Evolutionary conservation across 2,113 vertebrate genomes (phyloP), one percentile per base, ranked within the genome.

Genomic region (Fukomys damarensis): DNA sequence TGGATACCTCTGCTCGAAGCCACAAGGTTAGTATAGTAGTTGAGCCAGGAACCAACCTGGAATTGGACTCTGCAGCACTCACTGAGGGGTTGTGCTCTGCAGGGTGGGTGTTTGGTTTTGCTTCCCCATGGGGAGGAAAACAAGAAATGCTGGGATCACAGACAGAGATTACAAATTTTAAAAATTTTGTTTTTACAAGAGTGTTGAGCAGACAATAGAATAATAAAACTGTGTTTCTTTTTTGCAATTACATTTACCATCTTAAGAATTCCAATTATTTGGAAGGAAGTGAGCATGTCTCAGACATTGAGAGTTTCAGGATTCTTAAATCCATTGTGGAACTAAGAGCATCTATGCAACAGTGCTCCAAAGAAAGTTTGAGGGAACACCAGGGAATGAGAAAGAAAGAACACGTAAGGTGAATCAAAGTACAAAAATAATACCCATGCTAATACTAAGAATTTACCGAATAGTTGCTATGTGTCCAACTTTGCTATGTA

Each of bases 41-140:
- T 38, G 83, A 94, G 49, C 54, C 20, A 5, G 92, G 63, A 72
- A 9, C 38, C 52, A 68, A 46, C 8, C n/a, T 19, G 86, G 61
- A 32, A 5, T 52, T 32, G 20, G 84, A 49, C 58, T 49, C 28
- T 58, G 2, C 28, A 81, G 79, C 4, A 1, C 20, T 59, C 30
- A 0, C 1, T 2, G 83, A 5, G 1, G 1, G 9, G 24, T 35
- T 7, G 20, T 54, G n/a, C 3, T 13, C 46, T 19, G 8, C 0
- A 11, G 14, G 0, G 11, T 16, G 41, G 14, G 26, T 26, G 58
- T 41, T 46, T 54, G 24, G 13, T 38, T 77, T 76, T 63, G 56
- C 26, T 80, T 87, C 17, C 35, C 16, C 17, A 0, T 12, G 24
- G 46, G 9, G 0, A 87, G 30, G 72, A 28, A 72, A 86, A 70